These are phyloP conservation scores for Proctacanthus coquilletti DNA, from an alignment of 1,140 invertebrate species.

Conservation along the genomic window DNA sequence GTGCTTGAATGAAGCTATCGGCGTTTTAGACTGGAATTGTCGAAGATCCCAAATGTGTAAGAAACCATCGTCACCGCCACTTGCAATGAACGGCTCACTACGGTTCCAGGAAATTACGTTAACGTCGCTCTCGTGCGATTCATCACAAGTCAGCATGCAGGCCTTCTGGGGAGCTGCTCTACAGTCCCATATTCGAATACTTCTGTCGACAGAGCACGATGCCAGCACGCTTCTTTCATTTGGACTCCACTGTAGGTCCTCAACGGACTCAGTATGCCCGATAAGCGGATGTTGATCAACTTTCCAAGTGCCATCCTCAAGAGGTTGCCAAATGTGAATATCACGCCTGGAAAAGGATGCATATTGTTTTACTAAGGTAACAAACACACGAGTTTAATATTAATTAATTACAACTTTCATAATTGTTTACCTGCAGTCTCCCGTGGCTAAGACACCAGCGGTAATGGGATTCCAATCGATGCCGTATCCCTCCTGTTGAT, in stretches of 20 bases:
- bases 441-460: conserved; percentile 44
- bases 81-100: conserved; percentile 77
- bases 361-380: too few species aligned
- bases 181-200: conserved; percentile 81
- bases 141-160: conserved; percentile 75
- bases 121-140: conserved; percentile 83
- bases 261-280: conserved; percentile 84
- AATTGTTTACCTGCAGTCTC: conserved; percentile 18
- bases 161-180: conserved; percentile 70
- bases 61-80: conserved; percentile 91
- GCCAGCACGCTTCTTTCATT: conserved; percentile 88
- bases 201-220: conserved; percentile 89
- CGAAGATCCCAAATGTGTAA: conserved; percentile 93
- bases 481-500: conserved; percentile 84
- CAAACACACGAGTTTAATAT: too few species aligned
- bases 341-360: conserved; percentile 57
- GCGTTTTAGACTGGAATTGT: conserved; percentile 62
- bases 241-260: conserved; percentile 98
- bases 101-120: conserved; percentile 98
- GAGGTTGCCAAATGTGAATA: conserved; percentile 85
- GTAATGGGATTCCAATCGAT: conserved; percentile 80
- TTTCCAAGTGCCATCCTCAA: conserved; percentile 58
- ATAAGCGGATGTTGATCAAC: conserved; percentile 77
- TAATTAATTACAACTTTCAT: too few species aligned
- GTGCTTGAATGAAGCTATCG: conserved; percentile 86